Evolutionary conservation across 2,888 invertebrate species (phyloP).

Genomic region (Thymelicus sylvestris): DNA sequence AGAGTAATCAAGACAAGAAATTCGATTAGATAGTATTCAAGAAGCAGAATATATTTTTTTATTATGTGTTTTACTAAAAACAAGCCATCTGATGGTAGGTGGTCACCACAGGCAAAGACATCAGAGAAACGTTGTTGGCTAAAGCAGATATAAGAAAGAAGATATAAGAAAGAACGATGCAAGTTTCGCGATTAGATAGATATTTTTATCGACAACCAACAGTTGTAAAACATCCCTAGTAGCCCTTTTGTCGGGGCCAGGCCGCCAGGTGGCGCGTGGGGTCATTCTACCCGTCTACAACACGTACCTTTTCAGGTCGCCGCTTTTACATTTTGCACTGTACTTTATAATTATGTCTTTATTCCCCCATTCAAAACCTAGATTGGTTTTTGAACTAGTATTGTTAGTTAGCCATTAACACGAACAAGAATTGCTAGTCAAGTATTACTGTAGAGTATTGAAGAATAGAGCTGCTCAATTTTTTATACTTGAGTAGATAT

Average conservation of each 20-base stretch:
- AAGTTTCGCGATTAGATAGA: not conserved
- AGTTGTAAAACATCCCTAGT: conserved; percentile 50
- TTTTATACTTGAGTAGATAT: not conserved
- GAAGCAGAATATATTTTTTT: too few relatives aligned
- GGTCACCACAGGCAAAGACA: too few relatives aligned
- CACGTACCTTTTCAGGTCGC: conserved; percentile 31
- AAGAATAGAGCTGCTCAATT: not conserved
- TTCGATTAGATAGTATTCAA: too few relatives aligned
- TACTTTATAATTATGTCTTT: conserved; percentile 27
- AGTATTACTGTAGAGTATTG: not conserved
- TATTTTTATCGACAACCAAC: conserved; percentile 37
- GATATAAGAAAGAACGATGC: too few relatives aligned
- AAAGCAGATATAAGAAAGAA: too few relatives aligned
- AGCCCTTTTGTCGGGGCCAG: conserved; percentile 67
- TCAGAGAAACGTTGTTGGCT: too few relatives aligned
- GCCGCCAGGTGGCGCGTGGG: conserved; percentile 73
- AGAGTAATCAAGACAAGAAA: too few relatives aligned
- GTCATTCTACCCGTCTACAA: conserved; percentile 45
- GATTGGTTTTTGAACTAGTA: conserved; percentile 25
- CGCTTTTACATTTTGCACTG: conserved; percentile 27
- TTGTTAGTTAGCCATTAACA: conserved; percentile 17
- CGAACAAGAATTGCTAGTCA: not conserved
- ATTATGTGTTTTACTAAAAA: too few relatives aligned
- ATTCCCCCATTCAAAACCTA: conserved; percentile 22
- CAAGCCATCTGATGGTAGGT: too few relatives aligned